Evolutionary conservation across 2,888 invertebrate genomes (phyloP).

Genomic region (Panopea generosa): DNA sequence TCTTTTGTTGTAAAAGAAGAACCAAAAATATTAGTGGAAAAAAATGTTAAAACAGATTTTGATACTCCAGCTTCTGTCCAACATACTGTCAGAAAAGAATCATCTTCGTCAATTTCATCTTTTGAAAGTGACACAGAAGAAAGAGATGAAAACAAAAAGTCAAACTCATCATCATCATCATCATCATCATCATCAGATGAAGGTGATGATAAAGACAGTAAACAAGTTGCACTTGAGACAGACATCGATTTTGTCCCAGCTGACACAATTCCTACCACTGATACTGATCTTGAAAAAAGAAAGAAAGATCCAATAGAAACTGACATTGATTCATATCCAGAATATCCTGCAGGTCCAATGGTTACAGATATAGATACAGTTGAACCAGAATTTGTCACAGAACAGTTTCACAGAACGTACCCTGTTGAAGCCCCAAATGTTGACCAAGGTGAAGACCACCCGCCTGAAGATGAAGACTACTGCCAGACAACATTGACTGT

Average conservation of each 20-base stretch:
- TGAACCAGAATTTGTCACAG: slow-evolving; percentile 44
- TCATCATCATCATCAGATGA: background rate
- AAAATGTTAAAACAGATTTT: slow-evolving; percentile 20
- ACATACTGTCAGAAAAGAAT: background rate
- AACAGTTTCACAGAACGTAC: slow-evolving; percentile 42
- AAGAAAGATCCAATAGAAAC: slow-evolving; percentile 24
- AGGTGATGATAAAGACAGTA: background rate
- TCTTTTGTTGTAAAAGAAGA: slow-evolving; percentile 42
- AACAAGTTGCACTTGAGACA: background rate
- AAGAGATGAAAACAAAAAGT: background rate
- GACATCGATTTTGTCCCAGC: slow-evolving; percentile 14
- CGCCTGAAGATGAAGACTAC: slow-evolving; percentile 63
- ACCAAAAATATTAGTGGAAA: slow-evolving; percentile 54
- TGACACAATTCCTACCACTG: slow-evolving; percentile 27
- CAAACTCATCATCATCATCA: background rate
- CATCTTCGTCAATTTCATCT: slow-evolving; percentile 5
- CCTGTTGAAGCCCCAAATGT: slow-evolving; percentile 49
- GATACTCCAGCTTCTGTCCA: slow-evolving; percentile 3
- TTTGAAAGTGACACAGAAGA: slow-evolving; percentile 20
- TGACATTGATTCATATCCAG: slow-evolving; percentile 26
- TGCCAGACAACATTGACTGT: slow-evolving; percentile 59
- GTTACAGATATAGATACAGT: slow-evolving; percentile 25
- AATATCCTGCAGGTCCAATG: slow-evolving; percentile 4
- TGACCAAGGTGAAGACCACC: slow-evolving; percentile 35
- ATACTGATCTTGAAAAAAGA: slow-evolving; percentile 1